A percentile compares a stretch with the other conserved stretches of the same genome.
Evolutionary conservation across 2,113 vertebrate species (phyloP).

Genomic region (Antennarius striatus): DNA sequence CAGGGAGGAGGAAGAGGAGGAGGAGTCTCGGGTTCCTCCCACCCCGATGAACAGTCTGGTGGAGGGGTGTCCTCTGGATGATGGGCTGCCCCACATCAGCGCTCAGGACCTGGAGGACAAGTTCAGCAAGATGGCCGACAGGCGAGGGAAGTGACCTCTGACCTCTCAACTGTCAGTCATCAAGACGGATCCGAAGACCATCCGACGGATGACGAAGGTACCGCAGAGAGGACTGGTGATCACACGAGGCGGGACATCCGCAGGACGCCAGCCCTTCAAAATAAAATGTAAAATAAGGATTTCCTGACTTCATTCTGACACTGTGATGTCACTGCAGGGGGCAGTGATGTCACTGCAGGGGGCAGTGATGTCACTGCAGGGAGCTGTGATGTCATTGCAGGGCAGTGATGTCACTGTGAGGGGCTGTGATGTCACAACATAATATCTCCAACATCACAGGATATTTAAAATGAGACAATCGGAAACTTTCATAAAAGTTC

Average conservation of each 20-base stretch:
- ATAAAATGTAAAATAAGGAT: background rate
- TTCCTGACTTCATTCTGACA: no score
- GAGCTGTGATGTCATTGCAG: background rate
- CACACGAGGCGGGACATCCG: background rate
- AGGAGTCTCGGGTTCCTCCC: constrained; percentile 82
- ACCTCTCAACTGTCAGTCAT: constrained; percentile 19
- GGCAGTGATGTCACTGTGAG: no score
- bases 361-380: no score
- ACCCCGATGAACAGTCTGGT: constrained; percentile 97
- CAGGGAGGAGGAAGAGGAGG: constrained; percentile 80
- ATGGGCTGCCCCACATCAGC: constrained; percentile 83
- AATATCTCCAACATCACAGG: no score
- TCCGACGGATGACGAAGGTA: background rate
- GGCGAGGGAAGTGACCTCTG: constrained; percentile 11
- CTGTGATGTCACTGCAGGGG: background rate
- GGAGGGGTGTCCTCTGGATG: constrained; percentile 91
- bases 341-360: background rate
- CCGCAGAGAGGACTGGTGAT: background rate
- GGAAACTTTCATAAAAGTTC: no score
- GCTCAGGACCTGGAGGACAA: constrained; percentile 85
- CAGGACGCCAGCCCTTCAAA: background rate
- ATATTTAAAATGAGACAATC: no score
- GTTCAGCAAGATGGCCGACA: constrained; percentile 77
- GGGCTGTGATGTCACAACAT: background rate
- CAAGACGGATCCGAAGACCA: background rate